Conservation (phyloP, 2,888 invertebrate species). For the Pomacea canaliculata region DNA sequence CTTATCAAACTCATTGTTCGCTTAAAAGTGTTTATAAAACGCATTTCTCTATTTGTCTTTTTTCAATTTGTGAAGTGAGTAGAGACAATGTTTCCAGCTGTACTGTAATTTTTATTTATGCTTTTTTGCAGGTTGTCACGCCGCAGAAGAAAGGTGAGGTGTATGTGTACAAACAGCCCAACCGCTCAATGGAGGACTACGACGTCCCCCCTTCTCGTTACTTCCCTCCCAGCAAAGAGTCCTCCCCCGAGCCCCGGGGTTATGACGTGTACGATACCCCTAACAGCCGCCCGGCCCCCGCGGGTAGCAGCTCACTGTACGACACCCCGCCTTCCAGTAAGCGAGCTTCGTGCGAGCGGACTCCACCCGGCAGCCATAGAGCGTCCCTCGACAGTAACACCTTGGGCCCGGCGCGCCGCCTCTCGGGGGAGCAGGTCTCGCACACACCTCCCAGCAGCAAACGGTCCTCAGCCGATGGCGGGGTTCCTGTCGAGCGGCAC, state of each 20-base stretch:
- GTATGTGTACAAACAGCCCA: conserved; percentile 31
- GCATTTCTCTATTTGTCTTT: no score
- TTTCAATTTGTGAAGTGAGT: no score
- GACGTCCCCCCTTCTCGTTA: conserved; percentile 52
- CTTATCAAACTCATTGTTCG: no score
- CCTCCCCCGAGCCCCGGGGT: conserved; percentile 2
- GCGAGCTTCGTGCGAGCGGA: conserved; percentile 33
- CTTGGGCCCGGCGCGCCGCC: not conserved
- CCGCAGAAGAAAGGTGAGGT: conserved; percentile 40
- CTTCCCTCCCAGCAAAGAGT: conserved; percentile 17
- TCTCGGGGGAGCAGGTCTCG: conserved; percentile 11
- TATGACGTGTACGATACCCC: conserved; percentile 31
- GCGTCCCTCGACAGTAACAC: conserved; percentile 29
- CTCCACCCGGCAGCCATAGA: conserved; percentile 35
- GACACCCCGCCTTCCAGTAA: conserved; percentile 51
- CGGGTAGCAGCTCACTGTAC: conserved; percentile 35
- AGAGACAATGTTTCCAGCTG: no score
- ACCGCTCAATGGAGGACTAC: conserved; percentile 45
- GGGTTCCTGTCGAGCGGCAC: conserved; percentile 16
- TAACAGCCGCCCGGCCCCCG: conserved; percentile 28
- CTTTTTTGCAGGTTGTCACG: conserved; percentile 41
- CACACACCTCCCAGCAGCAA: conserved; percentile 37
- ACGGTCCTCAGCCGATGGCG: conserved; percentile 22
- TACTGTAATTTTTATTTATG: not conserved
- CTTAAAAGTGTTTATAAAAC: no score